phyloP scores from a whole-genome alignment of 2,888 invertebrate genomes.

The Erannis defoliaria region DNA sequence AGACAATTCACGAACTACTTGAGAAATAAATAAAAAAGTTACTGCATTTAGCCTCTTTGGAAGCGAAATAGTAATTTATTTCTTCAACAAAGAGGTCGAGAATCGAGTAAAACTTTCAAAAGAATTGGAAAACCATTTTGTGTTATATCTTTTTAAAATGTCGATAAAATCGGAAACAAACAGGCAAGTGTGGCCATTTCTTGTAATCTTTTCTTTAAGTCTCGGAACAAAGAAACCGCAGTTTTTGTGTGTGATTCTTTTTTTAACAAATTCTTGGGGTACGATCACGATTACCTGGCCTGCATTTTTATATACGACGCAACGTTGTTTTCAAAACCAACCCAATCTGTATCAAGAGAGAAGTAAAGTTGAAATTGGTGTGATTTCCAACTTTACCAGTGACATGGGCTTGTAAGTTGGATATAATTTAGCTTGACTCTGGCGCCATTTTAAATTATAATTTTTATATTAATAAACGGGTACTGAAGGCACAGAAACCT shows the following conservation, averaged over 20 bases:
- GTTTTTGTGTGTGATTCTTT: slow-evolving; percentile 68
- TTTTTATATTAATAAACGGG: slow-evolving; percentile 48
- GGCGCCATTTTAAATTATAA: slow-evolving; percentile 47
- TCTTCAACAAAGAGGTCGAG: slow-evolving; percentile 17
- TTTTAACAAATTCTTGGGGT: slow-evolving; percentile 65
- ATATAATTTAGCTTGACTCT: slow-evolving; percentile 47
- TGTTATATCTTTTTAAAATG: slow-evolving; percentile 60
- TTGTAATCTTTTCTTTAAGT: slow-evolving; percentile 68
- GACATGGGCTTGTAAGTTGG: slow-evolving; percentile 47
- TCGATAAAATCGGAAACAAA: slow-evolving; percentile 76
- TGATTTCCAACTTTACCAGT: slow-evolving; percentile 43
- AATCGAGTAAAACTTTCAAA: slow-evolving; percentile 9
- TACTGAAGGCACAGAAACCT: slow-evolving; percentile 38
- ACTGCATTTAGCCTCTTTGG: neutral
- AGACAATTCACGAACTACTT: slow-evolving; percentile 61
- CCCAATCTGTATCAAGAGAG: slow-evolving; percentile 29
- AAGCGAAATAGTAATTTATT: slow-evolving; percentile 7
- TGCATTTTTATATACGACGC: slow-evolving; percentile 44
- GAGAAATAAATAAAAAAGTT: slow-evolving; percentile 56
- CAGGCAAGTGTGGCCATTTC: slow-evolving; percentile 73
- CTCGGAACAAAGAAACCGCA: slow-evolving; percentile 76
- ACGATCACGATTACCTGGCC: slow-evolving; percentile 72
- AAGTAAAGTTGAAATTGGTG: slow-evolving; percentile 58
- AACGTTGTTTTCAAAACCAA: slow-evolving; percentile 8
- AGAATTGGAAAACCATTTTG: slow-evolving; percentile 10